Conservation (phyloP, 2,888 invertebrate genomes). For the Hetaerina titia region DNA sequence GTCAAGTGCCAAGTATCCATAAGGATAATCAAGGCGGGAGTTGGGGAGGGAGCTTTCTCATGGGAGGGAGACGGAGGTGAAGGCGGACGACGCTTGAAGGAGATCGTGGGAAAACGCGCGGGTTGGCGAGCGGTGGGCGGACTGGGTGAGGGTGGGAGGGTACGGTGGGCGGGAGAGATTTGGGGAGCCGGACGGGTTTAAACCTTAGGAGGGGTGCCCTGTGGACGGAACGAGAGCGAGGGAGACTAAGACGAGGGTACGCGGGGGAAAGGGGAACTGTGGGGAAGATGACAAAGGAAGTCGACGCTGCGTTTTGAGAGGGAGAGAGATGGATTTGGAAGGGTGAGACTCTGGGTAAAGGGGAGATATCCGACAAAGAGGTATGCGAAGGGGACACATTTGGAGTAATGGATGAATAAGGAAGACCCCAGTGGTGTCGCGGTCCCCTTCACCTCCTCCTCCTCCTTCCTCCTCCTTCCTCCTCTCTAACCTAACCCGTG, state of each 20-base stretch:
- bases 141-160: neutral
- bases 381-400: neutral
- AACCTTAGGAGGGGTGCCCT: neutral
- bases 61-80: neutral
- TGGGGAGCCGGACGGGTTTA: neutral
- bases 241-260: neutral
- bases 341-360: neutral
- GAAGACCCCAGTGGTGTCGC: neutral
- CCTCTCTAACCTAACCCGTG: no score
- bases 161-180: neutral
- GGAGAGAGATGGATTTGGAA: neutral
- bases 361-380: neutral
- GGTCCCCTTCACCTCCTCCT: neutral
- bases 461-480: no score
- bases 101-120: neutral
- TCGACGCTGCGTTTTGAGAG: conserved; percentile 43
- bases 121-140: neutral
- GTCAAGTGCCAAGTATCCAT: conserved; percentile 63
- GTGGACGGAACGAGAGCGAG: neutral
- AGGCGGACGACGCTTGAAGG: neutral
- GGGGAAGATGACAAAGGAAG: conserved; percentile 35
- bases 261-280: neutral
- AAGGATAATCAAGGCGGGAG: conserved; percentile 42
- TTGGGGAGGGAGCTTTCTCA: neutral
- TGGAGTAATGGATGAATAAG: conserved; percentile 19